Evolutionary conservation across 2,113 vertebrate species (phyloP).

Genomic region (Desmodus rotundus): DNA sequence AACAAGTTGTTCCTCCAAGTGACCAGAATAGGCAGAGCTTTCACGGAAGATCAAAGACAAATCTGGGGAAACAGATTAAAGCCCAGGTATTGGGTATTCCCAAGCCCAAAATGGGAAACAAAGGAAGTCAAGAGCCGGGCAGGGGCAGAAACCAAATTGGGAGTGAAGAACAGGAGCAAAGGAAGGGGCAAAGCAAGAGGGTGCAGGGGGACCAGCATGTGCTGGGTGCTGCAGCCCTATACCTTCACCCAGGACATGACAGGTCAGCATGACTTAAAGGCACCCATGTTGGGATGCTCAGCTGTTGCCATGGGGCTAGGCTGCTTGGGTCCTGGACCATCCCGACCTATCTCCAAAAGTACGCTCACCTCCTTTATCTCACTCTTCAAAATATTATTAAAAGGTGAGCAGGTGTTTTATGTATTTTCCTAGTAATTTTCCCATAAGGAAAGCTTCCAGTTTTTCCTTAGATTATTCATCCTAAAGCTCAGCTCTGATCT

Average conservation of each 20-base stretch:
- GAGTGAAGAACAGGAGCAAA: background rate
- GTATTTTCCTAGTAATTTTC: background rate
- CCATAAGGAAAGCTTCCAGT: background rate
- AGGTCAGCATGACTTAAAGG: background rate
- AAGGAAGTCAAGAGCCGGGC: background rate
- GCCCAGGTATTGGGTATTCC: background rate
- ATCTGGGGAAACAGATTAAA: background rate
- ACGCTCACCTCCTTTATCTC: background rate
- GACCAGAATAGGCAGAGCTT: background rate
- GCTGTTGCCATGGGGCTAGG: background rate
- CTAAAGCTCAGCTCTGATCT: background rate
- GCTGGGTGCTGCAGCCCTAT: background rate
- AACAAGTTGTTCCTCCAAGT: background rate
- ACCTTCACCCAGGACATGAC: too few species aligned
- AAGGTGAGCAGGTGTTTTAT: background rate
- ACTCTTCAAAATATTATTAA: background rate
- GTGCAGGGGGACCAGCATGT: fast-evolving
- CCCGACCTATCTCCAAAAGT: background rate
- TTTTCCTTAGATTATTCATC: background rate
- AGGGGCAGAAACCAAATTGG: background rate
- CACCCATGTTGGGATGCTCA: too few species aligned
- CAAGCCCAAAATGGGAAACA: background rate
- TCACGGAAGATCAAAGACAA: background rate
- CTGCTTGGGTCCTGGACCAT: background rate
- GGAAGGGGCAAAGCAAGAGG: background rate